These are phyloP conservation scores for Cynodonichthys magdalenae DNA, from an alignment of 2,797 vertebrate genomes.

Conservation along the genomic window DNA sequence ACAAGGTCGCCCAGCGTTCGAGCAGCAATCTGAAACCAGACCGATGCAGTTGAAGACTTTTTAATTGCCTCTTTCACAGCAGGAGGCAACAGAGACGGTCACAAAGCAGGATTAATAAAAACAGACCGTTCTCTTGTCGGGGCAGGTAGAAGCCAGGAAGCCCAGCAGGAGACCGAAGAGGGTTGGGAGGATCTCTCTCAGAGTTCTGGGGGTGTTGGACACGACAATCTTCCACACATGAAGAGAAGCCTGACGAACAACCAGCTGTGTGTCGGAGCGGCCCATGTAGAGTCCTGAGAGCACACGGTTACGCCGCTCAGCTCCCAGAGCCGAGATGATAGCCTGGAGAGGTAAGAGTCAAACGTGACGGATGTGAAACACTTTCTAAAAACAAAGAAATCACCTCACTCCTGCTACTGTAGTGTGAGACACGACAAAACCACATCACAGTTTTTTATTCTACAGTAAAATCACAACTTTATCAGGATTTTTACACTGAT, in stretches of 20 bases:
- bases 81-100: not conserved
- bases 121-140: constrained; percentile 95
- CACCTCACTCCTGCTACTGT: too few relatives aligned
- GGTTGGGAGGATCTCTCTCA: constrained; percentile 95
- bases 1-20: constrained; percentile 96
- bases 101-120: not conserved
- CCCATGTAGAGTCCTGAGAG: constrained; percentile 98
- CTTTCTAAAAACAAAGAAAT: not conserved
- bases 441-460: too few relatives aligned
- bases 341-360: constrained; percentile 79
- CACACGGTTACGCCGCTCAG: constrained; percentile 93
- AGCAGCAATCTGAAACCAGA: constrained; percentile 89
- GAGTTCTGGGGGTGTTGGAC: constrained; percentile 95
- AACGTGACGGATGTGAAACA: not conserved
- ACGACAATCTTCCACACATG: constrained; percentile 99
- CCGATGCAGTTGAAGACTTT: not conserved
- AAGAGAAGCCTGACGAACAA: constrained; percentile 95
- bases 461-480: too few relatives aligned
- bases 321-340: constrained; percentile 92
- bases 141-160: constrained; percentile 95
- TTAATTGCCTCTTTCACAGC: not conserved
- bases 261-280: constrained; percentile 96
- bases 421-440: too few relatives aligned
- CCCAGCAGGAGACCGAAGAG: constrained; percentile 94
- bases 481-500: too few relatives aligned